Percentiles rank a stretch among this genome's conserved stretches.
Evolutionary conservation across 2,888 invertebrate genomes (phyloP).

Genomic region (Troides oblongomaculatus): DNA sequence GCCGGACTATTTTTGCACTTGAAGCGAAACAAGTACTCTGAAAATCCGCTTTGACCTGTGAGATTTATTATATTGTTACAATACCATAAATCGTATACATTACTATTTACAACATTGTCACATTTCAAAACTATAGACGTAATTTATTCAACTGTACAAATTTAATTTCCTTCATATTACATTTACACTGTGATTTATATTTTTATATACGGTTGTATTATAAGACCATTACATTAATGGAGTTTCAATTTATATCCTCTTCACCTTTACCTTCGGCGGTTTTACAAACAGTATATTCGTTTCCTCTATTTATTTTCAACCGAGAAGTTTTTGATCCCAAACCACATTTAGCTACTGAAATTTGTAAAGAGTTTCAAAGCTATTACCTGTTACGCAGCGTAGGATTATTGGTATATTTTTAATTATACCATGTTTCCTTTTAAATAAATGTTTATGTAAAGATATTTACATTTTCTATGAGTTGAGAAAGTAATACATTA

Average conservation of each 20-base stretch:
- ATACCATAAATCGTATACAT: not conserved
- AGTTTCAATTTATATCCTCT: constrained; percentile 19
- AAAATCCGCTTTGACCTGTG: no score
- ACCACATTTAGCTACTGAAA: constrained; percentile 15
- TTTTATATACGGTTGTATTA: not conserved
- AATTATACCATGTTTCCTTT: not conserved
- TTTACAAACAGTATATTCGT: constrained; percentile 19
- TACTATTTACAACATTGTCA: not conserved
- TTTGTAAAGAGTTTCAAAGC: constrained; percentile 19
- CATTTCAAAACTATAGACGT: not conserved
- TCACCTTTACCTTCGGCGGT: constrained; percentile 24
- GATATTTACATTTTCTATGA: no score
- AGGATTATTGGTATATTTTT: not conserved
- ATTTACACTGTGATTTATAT: not conserved
- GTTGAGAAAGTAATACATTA: no score
- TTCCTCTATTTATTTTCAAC: constrained; percentile 17
- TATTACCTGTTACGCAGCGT: constrained; percentile 6
- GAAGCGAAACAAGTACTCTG: no score
- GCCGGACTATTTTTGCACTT: no score
- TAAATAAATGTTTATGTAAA: not conserved
- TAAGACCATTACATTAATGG: constrained; percentile 16
- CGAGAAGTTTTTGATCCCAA: constrained; percentile 18
- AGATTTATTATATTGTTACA: not conserved
- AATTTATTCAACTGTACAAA: not conserved
- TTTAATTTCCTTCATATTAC: not conserved